These are phyloP conservation scores for Seira musarum DNA, from an alignment of 2,888 invertebrate genomes.

Conservation along the genomic window DNA sequence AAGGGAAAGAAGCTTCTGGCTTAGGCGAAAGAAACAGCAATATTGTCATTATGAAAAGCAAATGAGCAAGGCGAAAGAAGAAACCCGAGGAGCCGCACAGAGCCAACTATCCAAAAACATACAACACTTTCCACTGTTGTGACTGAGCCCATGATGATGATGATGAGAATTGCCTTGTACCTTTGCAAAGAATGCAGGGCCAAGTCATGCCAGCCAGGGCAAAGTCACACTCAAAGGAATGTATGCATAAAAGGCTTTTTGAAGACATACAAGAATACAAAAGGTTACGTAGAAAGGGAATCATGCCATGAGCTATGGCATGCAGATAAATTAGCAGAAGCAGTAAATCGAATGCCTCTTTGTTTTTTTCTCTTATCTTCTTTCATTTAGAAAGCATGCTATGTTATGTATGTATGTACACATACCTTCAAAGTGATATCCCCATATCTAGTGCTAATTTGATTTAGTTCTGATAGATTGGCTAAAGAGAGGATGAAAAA, in stretches of 20 bases:
- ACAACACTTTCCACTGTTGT: too few species aligned
- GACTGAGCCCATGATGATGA: too few species aligned
- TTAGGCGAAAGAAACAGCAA: conserved; percentile 17
- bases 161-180: too few species aligned
- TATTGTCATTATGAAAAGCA: conserved; percentile 1
- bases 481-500: conserved; percentile 48
- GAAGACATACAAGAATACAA: too few species aligned
- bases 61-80: conserved; percentile 24
- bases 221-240: conserved; percentile 15
- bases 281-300: too few species aligned
- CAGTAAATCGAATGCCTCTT: conserved; percentile 42
- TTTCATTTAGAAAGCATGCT: conserved; percentile 38
- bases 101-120: too few species aligned
- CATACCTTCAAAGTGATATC: too few species aligned
- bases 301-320: conserved; percentile 38
- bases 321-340: conserved; percentile 51
- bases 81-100: too few species aligned
- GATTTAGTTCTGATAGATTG: conserved; percentile 58
- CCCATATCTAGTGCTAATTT: conserved; percentile 58
- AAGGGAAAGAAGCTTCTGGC: conserved; percentile 13
- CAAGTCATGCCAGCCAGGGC: conserved; percentile 1
- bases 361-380: conserved; percentile 48
- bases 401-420: conserved; percentile 37
- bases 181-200: conserved; percentile 10
- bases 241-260: too few species aligned